Conservation (phyloP, 2,797 vertebrate genomes). For the Loriculus beryllinus region DNA sequence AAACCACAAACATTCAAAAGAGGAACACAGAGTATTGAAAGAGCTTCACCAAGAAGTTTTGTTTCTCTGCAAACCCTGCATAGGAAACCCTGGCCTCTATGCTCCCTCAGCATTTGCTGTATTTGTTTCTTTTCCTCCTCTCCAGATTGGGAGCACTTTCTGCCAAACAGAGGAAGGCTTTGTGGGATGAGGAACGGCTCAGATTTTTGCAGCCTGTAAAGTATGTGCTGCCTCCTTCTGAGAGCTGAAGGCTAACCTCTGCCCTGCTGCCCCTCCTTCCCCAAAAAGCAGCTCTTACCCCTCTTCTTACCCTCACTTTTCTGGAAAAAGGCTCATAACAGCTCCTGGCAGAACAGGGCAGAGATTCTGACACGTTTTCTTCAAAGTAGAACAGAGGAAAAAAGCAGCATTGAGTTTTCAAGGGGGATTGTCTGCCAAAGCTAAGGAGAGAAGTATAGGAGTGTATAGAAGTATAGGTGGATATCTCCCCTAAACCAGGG, state of each 20-base stretch:
- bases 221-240: constrained; percentile 36
- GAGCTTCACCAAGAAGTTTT: constrained; percentile 38
- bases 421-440: neutral
- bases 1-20: constrained; percentile 37
- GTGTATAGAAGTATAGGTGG: too few relatives aligned
- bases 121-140: constrained; percentile 64
- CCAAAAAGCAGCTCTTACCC: neutral
- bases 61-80: constrained; percentile 21
- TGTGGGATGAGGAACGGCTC: constrained; percentile 24
- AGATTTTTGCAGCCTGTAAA: constrained; percentile 11
- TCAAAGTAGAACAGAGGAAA: neutral
- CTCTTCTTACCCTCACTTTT: neutral
- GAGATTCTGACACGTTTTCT: neutral
- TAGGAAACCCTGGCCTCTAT: constrained; percentile 17
- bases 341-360: neutral
- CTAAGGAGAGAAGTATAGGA: neutral
- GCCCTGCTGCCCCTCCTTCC: neutral
- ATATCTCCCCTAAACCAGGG: neutral
- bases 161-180: constrained; percentile 49
- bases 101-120: neutral
- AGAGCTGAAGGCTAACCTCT: constrained; percentile 1
- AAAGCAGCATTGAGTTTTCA: neutral
- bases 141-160: constrained; percentile 23
- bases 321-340: neutral
- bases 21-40: constrained; percentile 26